Base-by-base conservation (phyloP, 1,140 invertebrate species). In the Pararge aegeria region DNA sequence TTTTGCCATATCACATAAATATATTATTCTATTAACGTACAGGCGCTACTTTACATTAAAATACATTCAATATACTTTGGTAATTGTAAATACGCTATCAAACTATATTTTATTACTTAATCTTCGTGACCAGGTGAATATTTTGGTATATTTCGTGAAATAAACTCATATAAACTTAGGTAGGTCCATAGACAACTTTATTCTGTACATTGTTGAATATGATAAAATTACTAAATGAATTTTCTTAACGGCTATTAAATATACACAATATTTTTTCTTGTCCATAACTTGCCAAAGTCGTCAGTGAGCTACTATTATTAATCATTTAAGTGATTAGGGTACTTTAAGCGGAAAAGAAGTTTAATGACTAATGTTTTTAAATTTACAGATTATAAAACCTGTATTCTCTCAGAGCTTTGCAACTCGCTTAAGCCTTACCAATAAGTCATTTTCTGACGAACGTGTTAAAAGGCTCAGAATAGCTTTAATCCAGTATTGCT, bases 271-370 rank as follows among this genome's bases (percentile, higher is more conserved):
- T 48, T 60, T 53, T 21, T 49, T 51, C 42, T 20, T 19, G 53
- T 60, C 56, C 50, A 53, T 59, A 58, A 34, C 59, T 44, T 62
- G 68, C 68, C 62, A 50, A 44, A 63, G 68, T 71, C 68, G 68
- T 65, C 20, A 48, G 10, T 48, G 3, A 24, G 7, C 2, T 2
- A 4, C 24, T 4, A 24, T 24, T 24, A 4, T 4, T 24, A 4
- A 24, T 24, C 24, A 24, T 24, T 24, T 24, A 2, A 24, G 2
- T 24, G 24, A 7, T 24, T n/a, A n/a, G n/a, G n/a, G n/a, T n/a
- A n/a, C n/a, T n/a, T n/a, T n/a, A n/a, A n/a, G n/a, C n/a, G n/a
- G n/a, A n/a, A n/a, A n/a, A n/a, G n/a, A n/a, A n/a, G n/a, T n/a
- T n/a, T n/a, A n/a, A n/a, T n/a, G n/a, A n/a, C n/a, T n/a, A n/a